Percentiles rank a stretch among this genome's conserved stretches.
phyloP scores from a whole-genome alignment of 1,140 invertebrate species.

The Tribolium madens region DNA sequence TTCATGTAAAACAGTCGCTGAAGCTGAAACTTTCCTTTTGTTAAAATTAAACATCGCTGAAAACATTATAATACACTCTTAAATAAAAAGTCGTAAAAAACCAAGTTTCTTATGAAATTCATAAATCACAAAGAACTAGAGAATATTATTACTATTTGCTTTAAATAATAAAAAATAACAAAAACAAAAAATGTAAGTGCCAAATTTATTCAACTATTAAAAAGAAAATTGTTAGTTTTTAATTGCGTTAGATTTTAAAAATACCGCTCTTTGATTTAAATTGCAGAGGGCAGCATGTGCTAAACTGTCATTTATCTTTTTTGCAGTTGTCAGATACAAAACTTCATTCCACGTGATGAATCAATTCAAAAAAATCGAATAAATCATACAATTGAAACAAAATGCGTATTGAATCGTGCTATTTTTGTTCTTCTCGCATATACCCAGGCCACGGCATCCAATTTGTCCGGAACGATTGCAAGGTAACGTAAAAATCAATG shows the following conservation, averaged over 20 bases:
- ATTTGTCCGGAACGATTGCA: conserved; percentile 89
- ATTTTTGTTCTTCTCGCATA: conserved; percentile 88
- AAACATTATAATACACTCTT: too few species aligned
- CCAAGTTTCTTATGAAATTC: too few species aligned
- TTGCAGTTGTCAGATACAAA: not conserved
- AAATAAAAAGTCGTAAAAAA: too few species aligned
- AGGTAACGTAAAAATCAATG: conserved; percentile 70
- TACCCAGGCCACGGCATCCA: conserved; percentile 90
- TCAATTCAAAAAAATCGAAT: not conserved
- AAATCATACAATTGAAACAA: conserved; percentile 57
- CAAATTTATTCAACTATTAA: too few species aligned
- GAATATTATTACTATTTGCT: too few species aligned
- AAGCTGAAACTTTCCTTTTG: not conserved
- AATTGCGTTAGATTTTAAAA: too few species aligned
- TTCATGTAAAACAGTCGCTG: not conserved
- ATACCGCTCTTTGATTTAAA: too few species aligned
- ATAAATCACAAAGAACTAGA: too few species aligned
- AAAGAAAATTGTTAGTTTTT: too few species aligned
- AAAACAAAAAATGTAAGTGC: too few species aligned
- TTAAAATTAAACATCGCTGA: not conserved
- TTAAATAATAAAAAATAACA: too few species aligned
- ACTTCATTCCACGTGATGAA: not conserved
- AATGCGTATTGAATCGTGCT: conserved; percentile 91
- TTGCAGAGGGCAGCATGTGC: too few species aligned
- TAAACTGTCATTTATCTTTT: not conserved